Conservation (phyloP, 2,888 invertebrate genomes). For the Suillia variegata region DNA sequence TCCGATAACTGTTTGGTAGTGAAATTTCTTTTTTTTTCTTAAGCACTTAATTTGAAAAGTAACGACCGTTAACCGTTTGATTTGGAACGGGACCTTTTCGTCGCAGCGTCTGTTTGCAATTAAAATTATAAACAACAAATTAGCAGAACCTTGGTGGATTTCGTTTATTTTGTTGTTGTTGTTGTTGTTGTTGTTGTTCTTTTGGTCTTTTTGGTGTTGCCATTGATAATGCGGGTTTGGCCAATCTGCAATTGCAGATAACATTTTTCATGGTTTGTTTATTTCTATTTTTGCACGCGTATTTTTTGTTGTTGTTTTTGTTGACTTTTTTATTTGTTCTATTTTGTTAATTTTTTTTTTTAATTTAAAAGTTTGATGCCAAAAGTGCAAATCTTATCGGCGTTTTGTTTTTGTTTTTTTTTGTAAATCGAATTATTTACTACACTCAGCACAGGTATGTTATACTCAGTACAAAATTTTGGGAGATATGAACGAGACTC, state of each 20-base stretch:
- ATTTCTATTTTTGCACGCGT: not conserved
- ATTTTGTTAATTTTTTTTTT: not conserved
- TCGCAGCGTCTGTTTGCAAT: not conserved
- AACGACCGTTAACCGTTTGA: too few species aligned
- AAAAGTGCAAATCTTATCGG: too few species aligned
- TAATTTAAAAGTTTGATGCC: not conserved
- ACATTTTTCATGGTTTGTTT: slow-evolving; percentile 1
- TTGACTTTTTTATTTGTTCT: not conserved
- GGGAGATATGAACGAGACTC: too few species aligned
- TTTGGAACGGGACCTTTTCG: not conserved
- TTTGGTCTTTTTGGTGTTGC: not conserved
- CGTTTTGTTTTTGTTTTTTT: not conserved
- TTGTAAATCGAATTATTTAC: not conserved
- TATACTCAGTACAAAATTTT: too few species aligned
- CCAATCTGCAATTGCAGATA: slow-evolving; percentile 3
- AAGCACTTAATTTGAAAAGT: not conserved
- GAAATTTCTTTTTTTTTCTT: too few species aligned
- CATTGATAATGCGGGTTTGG: not conserved
- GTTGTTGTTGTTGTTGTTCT: not conserved
- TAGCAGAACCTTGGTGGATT: not conserved
- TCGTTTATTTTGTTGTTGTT: not conserved
- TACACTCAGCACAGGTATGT: too few species aligned
- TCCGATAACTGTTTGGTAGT: too few species aligned
- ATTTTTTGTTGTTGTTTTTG: not conserved
- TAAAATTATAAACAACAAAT: not conserved